Conservation (phyloP, 1,140 invertebrate species). For the Dendroctonus ponderosae region DNA sequence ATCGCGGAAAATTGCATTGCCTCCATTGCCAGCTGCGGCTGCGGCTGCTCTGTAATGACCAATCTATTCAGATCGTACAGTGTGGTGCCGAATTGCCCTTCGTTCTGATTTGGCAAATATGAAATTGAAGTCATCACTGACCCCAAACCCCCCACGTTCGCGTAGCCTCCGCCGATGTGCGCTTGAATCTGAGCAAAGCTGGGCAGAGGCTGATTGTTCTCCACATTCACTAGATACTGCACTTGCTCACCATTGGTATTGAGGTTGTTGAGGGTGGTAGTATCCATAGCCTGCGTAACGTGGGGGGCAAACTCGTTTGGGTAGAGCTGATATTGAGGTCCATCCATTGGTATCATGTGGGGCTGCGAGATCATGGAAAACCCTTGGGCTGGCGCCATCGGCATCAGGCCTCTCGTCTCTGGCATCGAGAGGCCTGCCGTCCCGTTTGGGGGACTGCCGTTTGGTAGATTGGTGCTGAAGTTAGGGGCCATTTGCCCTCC, state of each 20-base stretch:
- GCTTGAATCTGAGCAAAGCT: slow-evolving; percentile 64
- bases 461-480: slow-evolving; percentile 52
- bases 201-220: slow-evolving; percentile 54
- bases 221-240: slow-evolving; percentile 35
- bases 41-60: no score
- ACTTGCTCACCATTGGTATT: slow-evolving; percentile 71
- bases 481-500: slow-evolving; percentile 46
- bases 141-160: slow-evolving; percentile 72
- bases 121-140: slow-evolving; percentile 18
- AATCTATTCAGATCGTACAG: no score
- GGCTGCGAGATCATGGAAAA: slow-evolving; percentile 54
- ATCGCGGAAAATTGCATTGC: no score
- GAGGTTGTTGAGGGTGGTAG: slow-evolving; percentile 62
- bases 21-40: no score
- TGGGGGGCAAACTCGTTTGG: slow-evolving; percentile 80
- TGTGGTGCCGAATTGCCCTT: no score
- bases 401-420: slow-evolving; percentile 82
- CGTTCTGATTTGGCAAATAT: no score
- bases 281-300: slow-evolving; percentile 78
- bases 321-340: slow-evolving; percentile 64
- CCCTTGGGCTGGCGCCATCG: slow-evolving; percentile 51
- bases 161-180: slow-evolving; percentile 55
- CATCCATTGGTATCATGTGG: slow-evolving; percentile 50
- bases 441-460: slow-evolving; percentile 85
- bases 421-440: slow-evolving; percentile 70